Evolutionary conservation across 2,797 vertebrate species (phyloP).

Genomic region (Hephaestus fuliginosus): DNA sequence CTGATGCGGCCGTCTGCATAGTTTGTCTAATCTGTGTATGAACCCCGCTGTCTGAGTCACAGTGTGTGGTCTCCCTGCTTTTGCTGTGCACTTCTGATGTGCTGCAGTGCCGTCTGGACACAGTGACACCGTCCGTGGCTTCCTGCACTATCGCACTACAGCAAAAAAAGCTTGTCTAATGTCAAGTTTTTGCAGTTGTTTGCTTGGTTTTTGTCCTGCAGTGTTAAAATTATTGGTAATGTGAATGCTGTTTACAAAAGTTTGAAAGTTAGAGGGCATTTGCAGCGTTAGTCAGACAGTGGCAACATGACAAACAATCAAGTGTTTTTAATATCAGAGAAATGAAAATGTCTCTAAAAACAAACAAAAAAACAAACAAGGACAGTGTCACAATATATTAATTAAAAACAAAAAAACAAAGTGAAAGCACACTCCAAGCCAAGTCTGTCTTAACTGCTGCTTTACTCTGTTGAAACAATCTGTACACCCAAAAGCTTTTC

Average conservation of each 20-base stretch:
- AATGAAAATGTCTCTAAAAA: background rate
- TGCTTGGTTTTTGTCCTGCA: background rate
- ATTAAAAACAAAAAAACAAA: background rate
- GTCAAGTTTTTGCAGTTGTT: background rate
- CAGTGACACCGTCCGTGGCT: slow-evolving; percentile 23
- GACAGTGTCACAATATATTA: background rate
- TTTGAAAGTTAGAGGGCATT: background rate
- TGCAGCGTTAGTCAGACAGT: background rate
- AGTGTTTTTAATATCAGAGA: slow-evolving; percentile 1
- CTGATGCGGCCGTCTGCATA: slow-evolving; percentile 76
- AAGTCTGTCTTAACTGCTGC: background rate
- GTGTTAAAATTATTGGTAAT: background rate
- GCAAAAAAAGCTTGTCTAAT: slow-evolving; percentile 5
- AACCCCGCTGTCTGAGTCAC: slow-evolving; percentile 60
- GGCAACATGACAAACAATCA: background rate
- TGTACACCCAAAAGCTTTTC: background rate
- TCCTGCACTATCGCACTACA: background rate
- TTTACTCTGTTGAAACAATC: background rate
- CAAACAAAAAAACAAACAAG: background rate
- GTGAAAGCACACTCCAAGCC: background rate
- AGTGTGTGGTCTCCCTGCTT: slow-evolving; percentile 72
- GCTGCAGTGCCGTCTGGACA: slow-evolving; percentile 35
- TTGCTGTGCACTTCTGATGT: slow-evolving; percentile 41
- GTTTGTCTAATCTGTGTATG: slow-evolving; percentile 79
- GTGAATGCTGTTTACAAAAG: background rate